Base-by-base conservation (phyloP, 2,888 invertebrate species). In the Alsophila aescularia region DNA sequence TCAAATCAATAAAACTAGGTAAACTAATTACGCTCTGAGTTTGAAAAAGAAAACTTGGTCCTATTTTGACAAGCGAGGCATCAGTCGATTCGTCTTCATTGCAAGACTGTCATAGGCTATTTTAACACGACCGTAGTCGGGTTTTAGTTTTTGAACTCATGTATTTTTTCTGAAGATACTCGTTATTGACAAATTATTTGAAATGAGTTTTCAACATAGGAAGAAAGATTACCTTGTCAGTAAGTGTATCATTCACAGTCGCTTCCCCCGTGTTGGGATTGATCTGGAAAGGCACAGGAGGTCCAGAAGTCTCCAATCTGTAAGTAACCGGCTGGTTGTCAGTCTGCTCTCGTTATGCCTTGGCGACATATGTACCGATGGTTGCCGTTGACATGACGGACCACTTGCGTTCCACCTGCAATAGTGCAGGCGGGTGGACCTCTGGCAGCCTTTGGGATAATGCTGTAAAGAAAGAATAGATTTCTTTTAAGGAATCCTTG, bases 371-470 rank as follows among this genome's bases (percentile, higher is more conserved):
- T 18, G 93, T 92, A 10, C 96, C 96, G n/a, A 96, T 90, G 0
- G 93, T 92, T 69, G 96, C 96, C 2, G 93, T 91, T 64, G 96
- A 95, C 58, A 92, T 92, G 53, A 96, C 94, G 47, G 93, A 92
- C 97, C 97, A 97, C 77, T 95, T 95, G 34, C 96, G 92, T 14
- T 94, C 93, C 24, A 96, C 92, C 70, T 93, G 93, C 73, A 96
- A 92, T 41, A 94, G 93, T 0, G 96, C 95, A 0, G 96, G 96
- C n/a, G 93, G 91, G 68, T 92, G 93, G 79, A 93, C 93, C 41
- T 79, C 82, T 10, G 81, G 76, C 43, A 88, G 90, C 49, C 82
- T 80, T 73, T 93, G 93, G 47, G 92, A 77, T 57, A 83, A 86
- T 67, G 72, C 88, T 90, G 85, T 10, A 82, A 88, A 51, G 65